These are phyloP conservation scores for Drosophila dives DNA, from an alignment of 2,888 invertebrate genomes.

Conservation along the genomic window DNA sequence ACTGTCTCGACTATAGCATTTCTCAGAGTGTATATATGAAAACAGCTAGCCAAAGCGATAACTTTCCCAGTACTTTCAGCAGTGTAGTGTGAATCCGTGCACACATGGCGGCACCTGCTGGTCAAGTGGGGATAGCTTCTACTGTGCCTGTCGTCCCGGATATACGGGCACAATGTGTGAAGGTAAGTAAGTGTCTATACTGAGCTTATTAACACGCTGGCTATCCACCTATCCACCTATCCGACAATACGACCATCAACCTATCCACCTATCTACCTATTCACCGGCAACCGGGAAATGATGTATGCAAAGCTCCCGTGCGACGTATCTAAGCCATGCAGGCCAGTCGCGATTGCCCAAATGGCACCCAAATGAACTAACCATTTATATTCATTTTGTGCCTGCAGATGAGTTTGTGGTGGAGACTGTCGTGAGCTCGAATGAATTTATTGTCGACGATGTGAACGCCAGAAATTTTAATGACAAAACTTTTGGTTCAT, in stretches of 20 bases:
- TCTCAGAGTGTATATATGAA: neutral
- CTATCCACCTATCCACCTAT: neutral
- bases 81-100: slow-evolving; percentile 90
- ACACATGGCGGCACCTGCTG: slow-evolving; percentile 92
- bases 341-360: slow-evolving; percentile 6
- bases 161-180: slow-evolving; percentile 93
- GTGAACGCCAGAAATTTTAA: slow-evolving; percentile 84
- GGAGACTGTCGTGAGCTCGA: slow-evolving; percentile 87
- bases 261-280: neutral
- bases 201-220: slow-evolving; percentile 43
- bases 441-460: slow-evolving; percentile 85
- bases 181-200: slow-evolving; percentile 86
- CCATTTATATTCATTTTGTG: slow-evolving; percentile 49
- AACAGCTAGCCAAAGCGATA: slow-evolving; percentile 26
- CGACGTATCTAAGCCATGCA: slow-evolving; percentile 7
- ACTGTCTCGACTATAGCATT: neutral
- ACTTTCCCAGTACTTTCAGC: slow-evolving; percentile 85
- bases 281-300: slow-evolving; percentile 16
- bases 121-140: slow-evolving; percentile 90
- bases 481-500: slow-evolving; percentile 85
- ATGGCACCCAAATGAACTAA: slow-evolving; percentile 29
- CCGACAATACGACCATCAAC: too few relatives aligned
- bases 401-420: slow-evolving; percentile 89
- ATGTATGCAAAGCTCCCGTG: slow-evolving; percentile 26
- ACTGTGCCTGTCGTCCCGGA: slow-evolving; percentile 92